Base-by-base conservation (phyloP, 2,113 vertebrate species). In the Oncorhynchus keta region DNA sequence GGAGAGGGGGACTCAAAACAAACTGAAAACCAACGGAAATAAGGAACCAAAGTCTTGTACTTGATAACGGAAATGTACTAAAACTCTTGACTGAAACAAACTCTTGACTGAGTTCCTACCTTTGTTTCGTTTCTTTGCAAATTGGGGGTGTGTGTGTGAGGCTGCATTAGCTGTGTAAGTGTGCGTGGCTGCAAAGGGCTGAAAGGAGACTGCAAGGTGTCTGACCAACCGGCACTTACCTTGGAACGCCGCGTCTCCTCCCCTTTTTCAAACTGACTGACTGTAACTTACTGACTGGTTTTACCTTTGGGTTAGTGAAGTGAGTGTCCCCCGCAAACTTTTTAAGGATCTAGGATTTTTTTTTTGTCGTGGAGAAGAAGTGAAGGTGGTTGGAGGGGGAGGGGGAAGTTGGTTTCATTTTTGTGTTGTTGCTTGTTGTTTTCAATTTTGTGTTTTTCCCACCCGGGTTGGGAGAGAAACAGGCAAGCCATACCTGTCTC, bases 401-500 rank as follows among this genome's bases (percentile, higher is more conserved):
- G 39, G 35, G 39, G 39, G 85, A 74, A 73, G 62, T 81, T 82
- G 67, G 79, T 86, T 80, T 88, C 39, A 45, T 45, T 45, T 88
- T 45, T 45, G 39, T 81, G 77, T 85, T 88, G 86, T 86, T 86
- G 75, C 39, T 39, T 39, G 39, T 39, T 39, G 76, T 59, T 80
- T 77, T 77, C 80, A 75, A 74, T 80, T 39, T 39, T 9, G 7
- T 28, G 30, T 83, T 80, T 79, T 28, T 1, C 85, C 85, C 49
- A 8, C 24, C 49, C 51, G 80, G 86, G 76, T 74, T 75, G 76
- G 82, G 74, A 85, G 83, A 90, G 89, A 94, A 95, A 93, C 91
- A 84, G 88, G 89, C 91, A 91, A 95, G 87, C 94, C 97, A 95
- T 99, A 99, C 98, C 97, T 99, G 95, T 93, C 87, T 96, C 93